Base-by-base conservation (phyloP, 1,140 invertebrate species). In the Helicoverpa armigera region DNA sequence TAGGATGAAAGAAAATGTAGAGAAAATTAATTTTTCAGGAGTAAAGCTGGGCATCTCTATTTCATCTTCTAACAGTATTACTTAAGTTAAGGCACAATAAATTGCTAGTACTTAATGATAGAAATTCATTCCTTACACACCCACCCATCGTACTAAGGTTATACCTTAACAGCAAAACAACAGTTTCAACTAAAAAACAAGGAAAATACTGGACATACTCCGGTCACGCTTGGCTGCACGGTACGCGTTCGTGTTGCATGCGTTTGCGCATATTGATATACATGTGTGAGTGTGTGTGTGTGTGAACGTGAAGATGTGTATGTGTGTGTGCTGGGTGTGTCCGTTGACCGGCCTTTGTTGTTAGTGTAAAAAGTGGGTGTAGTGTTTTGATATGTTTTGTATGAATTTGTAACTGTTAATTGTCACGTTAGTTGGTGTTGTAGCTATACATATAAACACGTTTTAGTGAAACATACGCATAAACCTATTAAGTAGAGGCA, bases 241-340 rank as follows among this genome's bases (percentile, higher is more conserved):
- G 43, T 48, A 18, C 50, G 48, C 48, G 48, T 69, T 23, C 10
- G 11, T 10, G n/a, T 48, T 70, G 67, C 50, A 18, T 16, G 35
- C 67, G 48, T 43, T 43, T 43, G 35, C 50, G 50, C 67, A 51
- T 67, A 9, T 7, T 63, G 61, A 63, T 11, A 10, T 1, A 7
- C 43, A 53, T 48, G 54, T 69, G 53, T 70, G 51, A 0, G 13
- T 56, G 65, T 23, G 54, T 69, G 53, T 70, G 51, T 48, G 3
- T 58, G 63, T 50, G 51, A 5, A 14, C 43, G 31, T 9, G 9
- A 1, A 18, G n/a, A 23, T 29, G 14, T 54, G 63, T 18, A 10
- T 76, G 58, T 72, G 67, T 70, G 56, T 60, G 63, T 48, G 76
- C 3, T 35, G 61, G 67, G 67, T 70, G 67, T 70, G 67, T 70